A percentile compares a stretch with the other conserved stretches of the same genome.
Evolutionary conservation across 2,888 invertebrate genomes (phyloP).

Genomic region (Perithous albicinctus): DNA sequence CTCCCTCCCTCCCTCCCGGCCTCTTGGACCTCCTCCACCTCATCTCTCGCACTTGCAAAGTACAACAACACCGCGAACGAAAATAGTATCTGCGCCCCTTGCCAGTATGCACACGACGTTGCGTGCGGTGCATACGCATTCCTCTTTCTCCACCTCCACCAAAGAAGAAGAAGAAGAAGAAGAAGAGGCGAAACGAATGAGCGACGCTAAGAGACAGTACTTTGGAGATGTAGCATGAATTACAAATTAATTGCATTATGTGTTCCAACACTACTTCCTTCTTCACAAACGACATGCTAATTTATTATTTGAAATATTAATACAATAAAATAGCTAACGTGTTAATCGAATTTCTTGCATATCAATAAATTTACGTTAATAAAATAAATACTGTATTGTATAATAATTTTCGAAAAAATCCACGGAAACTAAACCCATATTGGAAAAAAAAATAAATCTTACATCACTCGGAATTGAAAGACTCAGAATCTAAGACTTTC

Average conservation of each 20-base stretch:
- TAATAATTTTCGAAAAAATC: no score
- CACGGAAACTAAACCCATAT: no score
- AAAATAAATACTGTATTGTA: no score
- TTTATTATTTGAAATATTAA: not conserved
- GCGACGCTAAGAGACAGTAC: constrained; percentile 6
- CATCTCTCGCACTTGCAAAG: constrained; percentile 67
- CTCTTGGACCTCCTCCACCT: constrained; percentile 52
- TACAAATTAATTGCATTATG: constrained; percentile 18
- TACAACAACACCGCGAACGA: constrained; percentile 72
- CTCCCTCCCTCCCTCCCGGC: constrained; percentile 1
- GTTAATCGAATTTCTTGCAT: no score
- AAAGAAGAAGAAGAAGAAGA: constrained; percentile 1
- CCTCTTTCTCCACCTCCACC: constrained; percentile 38
- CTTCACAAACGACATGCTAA: not conserved
- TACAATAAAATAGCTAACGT: not conserved
- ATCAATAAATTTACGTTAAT: no score
- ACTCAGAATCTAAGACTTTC: no score
- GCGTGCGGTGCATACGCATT: constrained; percentile 49
- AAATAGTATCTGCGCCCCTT: constrained; percentile 73
- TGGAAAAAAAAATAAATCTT: no score
- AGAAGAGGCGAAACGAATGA: constrained; percentile 5
- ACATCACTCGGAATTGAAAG: no score
- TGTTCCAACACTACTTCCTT: not conserved
- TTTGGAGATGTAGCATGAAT: not conserved
- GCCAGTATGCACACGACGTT: constrained; percentile 59